Evolutionary conservation across 2,113 vertebrate species (phyloP), one percentile per base, ranked within the genome.

Genomic region (Channa maculata): DNA sequence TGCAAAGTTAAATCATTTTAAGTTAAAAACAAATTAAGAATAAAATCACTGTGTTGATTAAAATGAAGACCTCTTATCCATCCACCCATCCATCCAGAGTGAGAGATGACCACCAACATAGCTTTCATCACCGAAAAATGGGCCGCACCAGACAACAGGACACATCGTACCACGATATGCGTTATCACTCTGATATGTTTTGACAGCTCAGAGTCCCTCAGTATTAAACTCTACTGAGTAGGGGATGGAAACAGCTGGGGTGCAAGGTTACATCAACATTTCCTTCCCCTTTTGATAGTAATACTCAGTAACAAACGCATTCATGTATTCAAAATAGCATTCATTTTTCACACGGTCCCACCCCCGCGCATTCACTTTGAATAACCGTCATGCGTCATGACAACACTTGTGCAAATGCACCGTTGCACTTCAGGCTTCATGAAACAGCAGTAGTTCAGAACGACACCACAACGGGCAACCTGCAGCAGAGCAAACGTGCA

Each of bases 191-290:
- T 82, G 79, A 88, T 89, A 11, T 87, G 81, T 83, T 85, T 55
- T 77, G 90, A 88, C 89, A 90, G 80, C 71, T 84, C 41, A 8
- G 50, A 84, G 75, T 73, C 74, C 64, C 68, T 91, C 71, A 55
- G 48, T 91, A 88, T 91, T 87, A 88, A 91, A 86, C 54, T 82
- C 65, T 48, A 15, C 76, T 86, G 79, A 88, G 84, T 82, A 49
- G 12, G 41, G 71, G 86, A 90, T 79, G 60, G 66, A 86, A 88
- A 89, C 75, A 81, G 83, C 66, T 80, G 87, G 83, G 82, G 55
- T 54, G 33, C 12, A 37, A 80, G 87, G 77, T 87, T 80, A 82
- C 62, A 72, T 77, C 75, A 78, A 80, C 84, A 69, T 90, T 70
- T 72, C 75, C 65, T 54, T 61, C 50, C 50, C 51, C 64, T 60